Conservation (phyloP, 2,888 invertebrate species). For the Clitarchus hookeri region DNA sequence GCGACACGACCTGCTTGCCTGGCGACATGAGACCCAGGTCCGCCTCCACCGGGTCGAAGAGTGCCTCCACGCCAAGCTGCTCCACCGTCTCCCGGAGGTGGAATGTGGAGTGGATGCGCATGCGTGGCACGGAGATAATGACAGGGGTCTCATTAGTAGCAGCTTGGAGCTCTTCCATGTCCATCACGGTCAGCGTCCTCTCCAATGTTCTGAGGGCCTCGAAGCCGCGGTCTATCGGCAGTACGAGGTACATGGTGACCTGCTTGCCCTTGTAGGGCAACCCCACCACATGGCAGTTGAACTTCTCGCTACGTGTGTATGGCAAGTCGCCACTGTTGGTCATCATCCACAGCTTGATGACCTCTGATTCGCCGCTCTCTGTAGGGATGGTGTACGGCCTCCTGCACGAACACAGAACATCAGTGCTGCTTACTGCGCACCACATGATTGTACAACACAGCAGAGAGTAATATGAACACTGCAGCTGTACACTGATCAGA, state of each 20-base stretch:
- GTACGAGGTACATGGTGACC: conserved; percentile 66
- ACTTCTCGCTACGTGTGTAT: conserved; percentile 58
- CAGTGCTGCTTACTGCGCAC: too few relatives aligned
- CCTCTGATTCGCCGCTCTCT: neutral
- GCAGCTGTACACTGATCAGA: too few relatives aligned
- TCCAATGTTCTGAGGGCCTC: conserved; percentile 56
- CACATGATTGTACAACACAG: too few relatives aligned
- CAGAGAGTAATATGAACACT: too few relatives aligned
- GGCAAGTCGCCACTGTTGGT: conserved; percentile 65
- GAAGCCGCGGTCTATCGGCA: conserved; percentile 61
- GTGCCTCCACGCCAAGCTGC: conserved; percentile 62
- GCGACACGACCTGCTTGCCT: conserved; percentile 46
- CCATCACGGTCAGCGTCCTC: conserved; percentile 55
- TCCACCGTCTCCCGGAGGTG: conserved; percentile 62
- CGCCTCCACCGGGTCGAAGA: conserved; percentile 65
- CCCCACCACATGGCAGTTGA: conserved; percentile 66
- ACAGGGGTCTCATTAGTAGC: conserved; percentile 57
- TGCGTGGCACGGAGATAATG: conserved; percentile 57
- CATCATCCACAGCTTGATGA: conserved; percentile 60
- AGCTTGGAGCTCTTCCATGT: conserved; percentile 58
- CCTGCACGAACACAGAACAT: neutral
- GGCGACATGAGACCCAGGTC: conserved; percentile 70
- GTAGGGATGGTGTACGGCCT: neutral
- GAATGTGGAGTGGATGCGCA: conserved; percentile 67
- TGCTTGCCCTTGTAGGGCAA: conserved; percentile 72